phyloP scores from a whole-genome alignment of 2,888 invertebrate genomes.

The Nomada hirtipes region DNA sequence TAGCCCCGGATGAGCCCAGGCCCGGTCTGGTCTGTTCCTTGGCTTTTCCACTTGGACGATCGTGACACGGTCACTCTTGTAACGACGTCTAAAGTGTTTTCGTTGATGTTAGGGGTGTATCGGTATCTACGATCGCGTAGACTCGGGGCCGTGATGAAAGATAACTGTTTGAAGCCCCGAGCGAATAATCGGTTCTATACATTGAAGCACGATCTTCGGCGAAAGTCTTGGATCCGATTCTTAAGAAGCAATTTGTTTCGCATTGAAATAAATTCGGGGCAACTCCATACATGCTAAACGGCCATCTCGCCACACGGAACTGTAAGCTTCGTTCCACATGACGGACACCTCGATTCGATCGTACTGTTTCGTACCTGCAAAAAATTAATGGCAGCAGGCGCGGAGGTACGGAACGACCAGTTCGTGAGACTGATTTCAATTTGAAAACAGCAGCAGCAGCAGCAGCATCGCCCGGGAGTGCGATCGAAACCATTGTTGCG shows the following conservation, averaged over 20 bases:
- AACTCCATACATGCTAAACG: neutral
- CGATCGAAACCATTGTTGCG: slow-evolving; percentile 54
- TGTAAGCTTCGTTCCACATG: neutral
- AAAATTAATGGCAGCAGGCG: slow-evolving; percentile 13
- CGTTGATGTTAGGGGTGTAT: neutral
- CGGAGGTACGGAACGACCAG: slow-evolving; percentile 13
- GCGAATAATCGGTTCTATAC: too few relatives aligned
- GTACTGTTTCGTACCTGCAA: neutral
- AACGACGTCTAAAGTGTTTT: neutral
- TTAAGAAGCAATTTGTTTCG: neutral
- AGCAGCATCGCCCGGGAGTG: neutral
- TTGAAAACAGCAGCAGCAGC: slow-evolving; percentile 6
- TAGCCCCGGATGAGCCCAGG: slow-evolving; percentile 6
- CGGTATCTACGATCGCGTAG: slow-evolving; percentile 8
- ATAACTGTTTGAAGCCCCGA: too few relatives aligned
- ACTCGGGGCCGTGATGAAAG: too few relatives aligned
- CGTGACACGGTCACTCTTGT: slow-evolving; percentile 18
- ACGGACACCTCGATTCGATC: neutral
- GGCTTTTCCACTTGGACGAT: slow-evolving; percentile 55
- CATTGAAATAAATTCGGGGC: too few relatives aligned
- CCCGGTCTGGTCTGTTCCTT: slow-evolving; percentile 31
- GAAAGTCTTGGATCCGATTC: neutral
- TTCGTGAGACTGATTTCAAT: slow-evolving; percentile 61
- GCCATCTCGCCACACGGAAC: slow-evolving; percentile 15
- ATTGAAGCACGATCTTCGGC: too few relatives aligned